A percentile compares a stretch with the other conserved stretches of the same genome.
These are phyloP conservation scores for Siphamia tubifer DNA, from an alignment of 2,113 vertebrate species.

Conservation along the genomic window DNA sequence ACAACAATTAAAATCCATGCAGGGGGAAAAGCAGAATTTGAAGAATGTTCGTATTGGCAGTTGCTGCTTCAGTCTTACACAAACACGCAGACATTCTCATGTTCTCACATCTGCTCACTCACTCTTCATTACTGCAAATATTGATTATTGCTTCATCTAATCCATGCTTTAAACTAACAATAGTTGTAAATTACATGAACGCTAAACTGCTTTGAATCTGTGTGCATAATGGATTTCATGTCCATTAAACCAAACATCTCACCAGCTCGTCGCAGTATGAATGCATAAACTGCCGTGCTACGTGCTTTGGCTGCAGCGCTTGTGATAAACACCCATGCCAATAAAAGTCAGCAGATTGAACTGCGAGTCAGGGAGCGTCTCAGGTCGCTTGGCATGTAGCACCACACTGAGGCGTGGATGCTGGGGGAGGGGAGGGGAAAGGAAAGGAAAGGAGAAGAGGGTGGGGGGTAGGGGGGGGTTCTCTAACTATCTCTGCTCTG, in stretches of 20 bases:
- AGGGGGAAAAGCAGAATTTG: neutral
- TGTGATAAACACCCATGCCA: constrained; percentile 45
- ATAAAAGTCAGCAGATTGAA: constrained; percentile 53
- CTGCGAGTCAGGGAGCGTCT: constrained; percentile 67
- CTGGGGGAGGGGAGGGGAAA: neutral
- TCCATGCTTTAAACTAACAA: neutral
- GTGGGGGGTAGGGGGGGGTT: constrained; percentile 8
- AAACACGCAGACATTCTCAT: neutral
- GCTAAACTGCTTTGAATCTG: neutral
- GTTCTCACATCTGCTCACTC: neutral
- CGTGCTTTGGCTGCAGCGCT: constrained; percentile 7
- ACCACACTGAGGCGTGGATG: constrained; percentile 51
- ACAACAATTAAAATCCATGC: neutral
- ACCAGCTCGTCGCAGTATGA: constrained; percentile 11
- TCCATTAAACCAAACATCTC: constrained; percentile 4
- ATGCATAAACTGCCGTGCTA: neutral
- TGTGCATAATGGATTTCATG: constrained; percentile 8
- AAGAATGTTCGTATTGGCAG: constrained; percentile 11
- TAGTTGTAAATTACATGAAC: constrained; percentile 12
- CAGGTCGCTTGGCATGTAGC: constrained; percentile 72
- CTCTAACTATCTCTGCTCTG: constrained; percentile 41
- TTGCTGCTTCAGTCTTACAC: neutral
- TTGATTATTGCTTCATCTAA: neutral
- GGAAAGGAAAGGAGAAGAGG: too few species aligned
- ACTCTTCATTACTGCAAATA: neutral